Evolutionary conservation across 2,797 vertebrate species (phyloP).

Genomic region (Apogon talboti): DNA sequence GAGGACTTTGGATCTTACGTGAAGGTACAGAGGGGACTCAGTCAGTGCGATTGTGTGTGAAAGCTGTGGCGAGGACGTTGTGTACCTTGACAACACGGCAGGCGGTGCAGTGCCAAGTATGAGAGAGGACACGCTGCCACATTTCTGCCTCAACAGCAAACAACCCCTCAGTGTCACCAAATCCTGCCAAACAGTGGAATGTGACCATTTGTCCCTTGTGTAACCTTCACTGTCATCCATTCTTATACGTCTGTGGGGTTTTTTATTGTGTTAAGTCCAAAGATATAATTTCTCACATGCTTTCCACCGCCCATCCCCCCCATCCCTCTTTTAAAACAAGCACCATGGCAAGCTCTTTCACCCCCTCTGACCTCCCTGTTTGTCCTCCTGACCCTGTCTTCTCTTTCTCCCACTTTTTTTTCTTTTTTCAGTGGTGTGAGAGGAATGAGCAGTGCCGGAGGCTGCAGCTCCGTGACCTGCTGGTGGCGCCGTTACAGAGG

Average conservation of each 20-base stretch:
- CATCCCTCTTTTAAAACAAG: conserved; percentile 2
- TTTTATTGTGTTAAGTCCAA: conserved; percentile 17
- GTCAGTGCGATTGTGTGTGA: conserved; percentile 7
- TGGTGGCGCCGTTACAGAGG: conserved; percentile 90
- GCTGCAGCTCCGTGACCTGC: conserved; percentile 88
- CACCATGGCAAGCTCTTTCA: conserved; percentile 7
- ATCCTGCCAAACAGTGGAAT: conserved; percentile 45
- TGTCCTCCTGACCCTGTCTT: conserved; percentile 8
- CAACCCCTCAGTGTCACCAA: conserved; percentile 43
- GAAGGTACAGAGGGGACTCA: conserved; percentile 82
- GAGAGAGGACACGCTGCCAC: conserved; percentile 19
- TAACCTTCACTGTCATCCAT: conserved; percentile 29
- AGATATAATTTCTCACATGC: conserved; percentile 28
- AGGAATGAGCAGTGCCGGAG: conserved; percentile 87
- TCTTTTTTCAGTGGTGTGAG: conserved; percentile 88
- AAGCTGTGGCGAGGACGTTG: conserved; percentile 14
- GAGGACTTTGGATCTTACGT: conserved; percentile 91
- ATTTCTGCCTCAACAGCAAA: conserved; percentile 18
- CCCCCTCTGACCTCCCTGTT: conserved; percentile 34
- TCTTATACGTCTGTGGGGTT: conserved; percentile 6
- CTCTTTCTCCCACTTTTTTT: conserved; percentile 4
- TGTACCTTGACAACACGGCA: conserved; percentile 43
- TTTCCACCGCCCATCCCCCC: conserved; percentile 13
- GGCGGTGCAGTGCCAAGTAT: conserved; percentile 26
- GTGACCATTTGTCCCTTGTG: conserved; percentile 40